phyloP scores from a whole-genome alignment of 2,888 invertebrate species.

The Labia minor region DNA sequence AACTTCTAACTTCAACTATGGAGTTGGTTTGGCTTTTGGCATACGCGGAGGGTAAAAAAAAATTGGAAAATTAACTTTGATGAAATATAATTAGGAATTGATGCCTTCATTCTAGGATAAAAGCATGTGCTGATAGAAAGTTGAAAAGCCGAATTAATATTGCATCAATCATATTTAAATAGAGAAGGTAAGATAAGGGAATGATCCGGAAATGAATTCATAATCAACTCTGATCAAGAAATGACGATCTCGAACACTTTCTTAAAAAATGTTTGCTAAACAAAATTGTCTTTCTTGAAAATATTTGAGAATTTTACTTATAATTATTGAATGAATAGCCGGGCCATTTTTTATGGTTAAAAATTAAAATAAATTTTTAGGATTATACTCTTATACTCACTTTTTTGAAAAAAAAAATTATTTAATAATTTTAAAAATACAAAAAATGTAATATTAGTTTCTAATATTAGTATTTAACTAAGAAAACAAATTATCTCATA shows the following conservation, averaged over 20 bases:
- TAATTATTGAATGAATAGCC: no score
- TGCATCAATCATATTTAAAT: constrained; percentile 2
- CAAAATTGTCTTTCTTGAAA: no score
- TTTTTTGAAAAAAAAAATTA: no score
- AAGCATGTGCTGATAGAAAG: not conserved
- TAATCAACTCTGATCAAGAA: not conserved
- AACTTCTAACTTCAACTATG: constrained; percentile 5
- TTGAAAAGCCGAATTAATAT: constrained; percentile 1
- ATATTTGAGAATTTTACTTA: no score
- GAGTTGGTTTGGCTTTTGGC: not conserved
- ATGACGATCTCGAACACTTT: not conserved
- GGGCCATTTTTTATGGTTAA: no score
- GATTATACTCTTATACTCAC: no score
- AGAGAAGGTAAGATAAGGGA: no score
- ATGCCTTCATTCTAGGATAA: not conserved
- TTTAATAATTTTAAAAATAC: no score
- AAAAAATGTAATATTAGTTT: no score
- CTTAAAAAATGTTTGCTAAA: not conserved
- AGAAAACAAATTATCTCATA: no score
- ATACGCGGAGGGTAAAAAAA: not conserved
- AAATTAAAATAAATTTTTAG: no score
- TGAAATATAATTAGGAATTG: constrained; percentile 13
- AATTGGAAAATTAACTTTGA: constrained; percentile 2
- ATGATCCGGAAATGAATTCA: not conserved
- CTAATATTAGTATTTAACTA: no score